Percentiles rank a stretch among this genome's conserved stretches.
Conservation (phyloP, 2,797 vertebrate genomes). For the Argya squamiceps region DNA sequence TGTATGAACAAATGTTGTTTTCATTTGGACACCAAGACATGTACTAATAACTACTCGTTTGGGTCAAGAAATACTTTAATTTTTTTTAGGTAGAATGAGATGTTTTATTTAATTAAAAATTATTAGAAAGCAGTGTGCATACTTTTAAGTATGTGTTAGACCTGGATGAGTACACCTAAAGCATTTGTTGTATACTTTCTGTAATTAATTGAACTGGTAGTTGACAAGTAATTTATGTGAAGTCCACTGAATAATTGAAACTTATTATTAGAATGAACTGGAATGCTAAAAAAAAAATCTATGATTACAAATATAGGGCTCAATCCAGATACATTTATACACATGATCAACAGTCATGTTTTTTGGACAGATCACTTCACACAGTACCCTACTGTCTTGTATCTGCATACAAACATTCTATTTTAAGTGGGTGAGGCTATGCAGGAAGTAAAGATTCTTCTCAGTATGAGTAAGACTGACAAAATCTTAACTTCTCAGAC, state of each 20-base stretch:
- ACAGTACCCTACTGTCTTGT: not conserved
- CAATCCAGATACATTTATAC: not conserved
- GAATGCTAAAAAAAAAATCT: not conserved
- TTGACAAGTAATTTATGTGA: slow-evolving; percentile 60
- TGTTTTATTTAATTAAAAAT: slow-evolving; percentile 37
- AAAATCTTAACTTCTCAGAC: not conserved
- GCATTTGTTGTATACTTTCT: not conserved
- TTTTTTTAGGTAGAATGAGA: not conserved
- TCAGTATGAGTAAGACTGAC: not conserved
- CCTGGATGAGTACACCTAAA: slow-evolving; percentile 24
- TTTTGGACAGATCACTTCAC: slow-evolving; percentile 8
- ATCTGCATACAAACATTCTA: not conserved
- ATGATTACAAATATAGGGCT: not conserved
- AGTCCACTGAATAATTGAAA: slow-evolving; percentile 25
- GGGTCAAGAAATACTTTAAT: not conserved
- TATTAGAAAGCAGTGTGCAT: slow-evolving; percentile 12
- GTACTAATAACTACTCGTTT: not conserved
- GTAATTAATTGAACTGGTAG: slow-evolving; percentile 46
- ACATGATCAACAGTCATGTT: not conserved
- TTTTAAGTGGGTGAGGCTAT: not conserved
- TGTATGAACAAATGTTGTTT: not conserved
- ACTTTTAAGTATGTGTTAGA: slow-evolving; percentile 32
- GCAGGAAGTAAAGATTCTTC: not conserved
- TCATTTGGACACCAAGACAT: not conserved
- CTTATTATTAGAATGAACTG: slow-evolving; percentile 22